phyloP scores from a whole-genome alignment of 1,140 invertebrate species.

The Microplitis demolitor region DNA sequence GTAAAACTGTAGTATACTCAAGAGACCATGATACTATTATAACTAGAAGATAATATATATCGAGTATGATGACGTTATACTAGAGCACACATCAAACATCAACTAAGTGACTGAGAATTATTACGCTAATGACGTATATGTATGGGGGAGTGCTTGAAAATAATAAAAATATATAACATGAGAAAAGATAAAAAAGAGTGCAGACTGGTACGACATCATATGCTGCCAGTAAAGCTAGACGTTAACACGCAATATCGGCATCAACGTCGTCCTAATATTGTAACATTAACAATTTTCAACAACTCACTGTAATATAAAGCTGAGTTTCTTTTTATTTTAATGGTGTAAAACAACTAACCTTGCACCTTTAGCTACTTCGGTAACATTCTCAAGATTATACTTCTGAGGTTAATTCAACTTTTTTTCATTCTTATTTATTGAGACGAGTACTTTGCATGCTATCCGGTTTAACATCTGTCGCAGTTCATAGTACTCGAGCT shows the following conservation, averaged over 20 bases:
- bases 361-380: background rate
- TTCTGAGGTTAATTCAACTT: background rate
- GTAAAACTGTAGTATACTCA: no score
- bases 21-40: background rate
- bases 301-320: background rate
- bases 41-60: constrained; percentile 13
- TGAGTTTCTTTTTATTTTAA: background rate
- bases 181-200: constrained; percentile 34
- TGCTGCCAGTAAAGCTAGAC: background rate
- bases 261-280: constrained; percentile 13
- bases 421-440: background rate
- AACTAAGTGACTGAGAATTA: constrained; percentile 50
- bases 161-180: background rate
- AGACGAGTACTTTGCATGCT: constrained; percentile 9
- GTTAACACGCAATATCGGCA: constrained; percentile 34
- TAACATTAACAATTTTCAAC: constrained; percentile 20
- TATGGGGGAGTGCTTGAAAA: constrained; percentile 20
- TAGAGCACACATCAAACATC: constrained; percentile 19
- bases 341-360: background rate
- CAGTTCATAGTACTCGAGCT: background rate
- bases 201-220: constrained; percentile 48
- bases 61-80: constrained; percentile 34
- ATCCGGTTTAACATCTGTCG: background rate
- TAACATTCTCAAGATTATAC: background rate
- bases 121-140: constrained; percentile 46